These are phyloP conservation scores for Babyrousa celebensis DNA, from an alignment of 2,797 vertebrate species.

Conservation along the genomic window DNA sequence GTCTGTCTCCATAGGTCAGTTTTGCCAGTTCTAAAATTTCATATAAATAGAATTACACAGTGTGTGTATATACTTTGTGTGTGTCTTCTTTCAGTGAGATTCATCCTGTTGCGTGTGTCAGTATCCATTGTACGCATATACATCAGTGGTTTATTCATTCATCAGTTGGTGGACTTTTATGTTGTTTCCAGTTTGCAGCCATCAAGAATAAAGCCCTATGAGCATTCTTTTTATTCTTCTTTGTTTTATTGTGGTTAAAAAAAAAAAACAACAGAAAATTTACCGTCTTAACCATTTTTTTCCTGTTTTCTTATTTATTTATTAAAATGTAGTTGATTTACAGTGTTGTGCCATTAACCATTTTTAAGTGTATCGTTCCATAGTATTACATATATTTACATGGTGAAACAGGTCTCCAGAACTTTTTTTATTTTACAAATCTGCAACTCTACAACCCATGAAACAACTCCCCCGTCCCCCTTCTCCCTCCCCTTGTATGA, in stretches of 20 bases:
- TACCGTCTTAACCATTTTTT: neutral
- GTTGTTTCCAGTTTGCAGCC: neutral
- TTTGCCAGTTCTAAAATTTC: neutral
- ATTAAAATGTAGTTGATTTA: too few species aligned
- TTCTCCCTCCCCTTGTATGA: neutral
- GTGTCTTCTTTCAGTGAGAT: neutral
- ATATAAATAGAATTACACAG: accelerated
- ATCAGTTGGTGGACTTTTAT: neutral
- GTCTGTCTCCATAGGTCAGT: neutral
- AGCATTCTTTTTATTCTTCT: neutral
- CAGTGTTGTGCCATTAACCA: neutral
- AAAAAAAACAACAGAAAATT: neutral
- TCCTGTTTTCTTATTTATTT: too few species aligned
- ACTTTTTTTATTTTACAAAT: neutral
- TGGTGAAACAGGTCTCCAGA: neutral
- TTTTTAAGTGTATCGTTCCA: neutral
- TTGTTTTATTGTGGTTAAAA: neutral
- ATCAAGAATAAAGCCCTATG: neutral
- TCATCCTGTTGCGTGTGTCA: neutral
- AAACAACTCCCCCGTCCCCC: neutral
- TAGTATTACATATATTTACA: neutral
- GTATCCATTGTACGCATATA: neutral
- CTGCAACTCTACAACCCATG: neutral
- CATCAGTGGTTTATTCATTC: neutral
- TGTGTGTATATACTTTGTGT: accelerated